phyloP scores from a whole-genome alignment of 2,888 invertebrate species.

The Tetrapedia diversipes region DNA sequence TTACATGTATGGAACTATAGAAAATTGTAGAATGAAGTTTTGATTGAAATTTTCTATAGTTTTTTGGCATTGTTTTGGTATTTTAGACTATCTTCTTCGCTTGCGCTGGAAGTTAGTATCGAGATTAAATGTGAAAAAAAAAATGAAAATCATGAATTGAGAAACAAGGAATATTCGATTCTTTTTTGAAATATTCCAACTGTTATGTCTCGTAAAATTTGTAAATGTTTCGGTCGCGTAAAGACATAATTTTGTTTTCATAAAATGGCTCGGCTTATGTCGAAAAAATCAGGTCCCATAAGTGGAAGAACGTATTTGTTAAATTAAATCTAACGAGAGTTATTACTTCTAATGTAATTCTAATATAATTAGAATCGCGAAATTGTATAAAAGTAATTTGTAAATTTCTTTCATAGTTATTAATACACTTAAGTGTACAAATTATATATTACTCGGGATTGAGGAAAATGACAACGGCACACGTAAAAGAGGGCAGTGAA shows the following conservation, averaged over 20 bases:
- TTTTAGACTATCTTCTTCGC: constrained; percentile 30
- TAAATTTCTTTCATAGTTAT: constrained; percentile 74
- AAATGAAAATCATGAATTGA: background rate
- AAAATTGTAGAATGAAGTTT: constrained; percentile 55
- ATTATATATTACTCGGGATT: constrained; percentile 70
- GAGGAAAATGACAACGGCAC: constrained; percentile 28
- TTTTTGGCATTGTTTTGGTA: constrained; percentile 35
- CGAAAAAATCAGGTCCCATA: constrained; percentile 15
- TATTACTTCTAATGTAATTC: constrained; percentile 45
- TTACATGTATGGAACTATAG: constrained; percentile 62
- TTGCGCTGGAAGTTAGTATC: background rate
- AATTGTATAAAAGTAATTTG: constrained; percentile 75
- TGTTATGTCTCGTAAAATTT: constrained; percentile 40
- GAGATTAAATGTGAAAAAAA: background rate
- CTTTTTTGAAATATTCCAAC: constrained; percentile 30
- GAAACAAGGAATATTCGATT: constrained; percentile 22
- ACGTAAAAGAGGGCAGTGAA: constrained; percentile 16
- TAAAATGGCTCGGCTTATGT: constrained; percentile 27
- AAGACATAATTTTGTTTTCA: constrained; percentile 35
- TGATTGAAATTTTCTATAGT: constrained; percentile 63
- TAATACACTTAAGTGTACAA: constrained; percentile 79
- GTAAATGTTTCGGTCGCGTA: constrained; percentile 38
- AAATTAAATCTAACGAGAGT: constrained; percentile 39
- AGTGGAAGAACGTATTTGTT: constrained; percentile 26
- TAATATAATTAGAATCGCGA: constrained; percentile 62